phyloP scores from a whole-genome alignment of 1,140 invertebrate species.

The Brachionus angularis region DNA sequence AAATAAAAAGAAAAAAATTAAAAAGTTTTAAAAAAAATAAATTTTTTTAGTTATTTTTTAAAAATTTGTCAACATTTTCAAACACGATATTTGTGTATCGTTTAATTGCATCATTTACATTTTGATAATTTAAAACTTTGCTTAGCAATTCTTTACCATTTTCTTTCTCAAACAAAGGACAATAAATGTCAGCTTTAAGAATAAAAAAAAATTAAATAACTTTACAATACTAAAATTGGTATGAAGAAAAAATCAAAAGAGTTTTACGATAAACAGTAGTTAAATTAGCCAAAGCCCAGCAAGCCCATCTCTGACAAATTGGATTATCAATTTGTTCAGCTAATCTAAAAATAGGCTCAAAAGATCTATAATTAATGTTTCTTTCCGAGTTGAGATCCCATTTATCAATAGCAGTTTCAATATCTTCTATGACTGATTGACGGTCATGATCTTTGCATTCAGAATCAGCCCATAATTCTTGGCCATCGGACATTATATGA shows the following conservation, averaged over 20 bases:
- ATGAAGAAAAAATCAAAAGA: not conserved
- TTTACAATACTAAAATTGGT: not conserved
- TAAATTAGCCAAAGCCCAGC: slow-evolving; percentile 94
- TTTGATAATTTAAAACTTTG: not conserved
- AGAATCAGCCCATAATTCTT: slow-evolving; percentile 72
- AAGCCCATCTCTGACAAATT: slow-evolving; percentile 88
- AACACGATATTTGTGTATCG: slow-evolving; percentile 7
- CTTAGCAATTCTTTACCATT: slow-evolving; percentile 71
- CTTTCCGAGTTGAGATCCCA: slow-evolving; percentile 80
- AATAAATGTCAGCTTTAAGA: slow-evolving; percentile 78
- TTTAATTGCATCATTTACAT: slow-evolving; percentile 1
- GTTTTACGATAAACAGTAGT: slow-evolving; percentile 83
- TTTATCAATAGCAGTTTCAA: slow-evolving; percentile 68
- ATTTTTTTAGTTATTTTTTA: not conserved
- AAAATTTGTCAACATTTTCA: slow-evolving; percentile 19
- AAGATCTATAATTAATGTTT: slow-evolving; percentile 92
- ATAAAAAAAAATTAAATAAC: slow-evolving; percentile 7
- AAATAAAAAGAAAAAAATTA: not conserved
- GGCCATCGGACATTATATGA: slow-evolving; percentile 87
- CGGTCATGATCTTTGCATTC: slow-evolving; percentile 70
- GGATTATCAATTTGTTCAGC: slow-evolving; percentile 75
- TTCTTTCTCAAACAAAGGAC: slow-evolving; percentile 75
- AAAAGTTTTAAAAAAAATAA: not conserved
- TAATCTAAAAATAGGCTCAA: slow-evolving; percentile 80
- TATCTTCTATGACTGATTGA: slow-evolving; percentile 62